A percentile compares a stretch with the other conserved stretches of the same genome.
phyloP scores from a whole-genome alignment of 2,113 vertebrate genomes.

The Salvator merianae region DNA sequence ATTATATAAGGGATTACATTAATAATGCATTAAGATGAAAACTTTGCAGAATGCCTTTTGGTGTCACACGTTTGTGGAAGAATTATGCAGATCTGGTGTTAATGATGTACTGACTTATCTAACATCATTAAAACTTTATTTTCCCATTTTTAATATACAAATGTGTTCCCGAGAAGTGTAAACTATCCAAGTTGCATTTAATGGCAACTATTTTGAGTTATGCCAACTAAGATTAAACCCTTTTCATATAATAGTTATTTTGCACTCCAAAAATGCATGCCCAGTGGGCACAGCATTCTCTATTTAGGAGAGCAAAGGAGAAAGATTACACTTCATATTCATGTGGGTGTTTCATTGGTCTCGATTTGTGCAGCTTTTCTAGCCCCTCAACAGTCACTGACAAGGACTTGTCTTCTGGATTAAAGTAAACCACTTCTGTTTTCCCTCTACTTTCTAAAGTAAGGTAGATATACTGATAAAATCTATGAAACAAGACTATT shows the following conservation, averaged over 20 bases:
- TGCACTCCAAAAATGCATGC: slow-evolving; percentile 60
- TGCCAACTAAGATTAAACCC: slow-evolving; percentile 47
- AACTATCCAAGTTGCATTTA: slow-evolving; percentile 52
- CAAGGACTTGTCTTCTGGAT: slow-evolving; percentile 67
- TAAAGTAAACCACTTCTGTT: slow-evolving; percentile 74
- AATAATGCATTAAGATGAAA: not conserved
- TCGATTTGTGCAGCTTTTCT: slow-evolving; percentile 57
- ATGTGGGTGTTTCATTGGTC: slow-evolving; percentile 55
- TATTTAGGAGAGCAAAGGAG: slow-evolving; percentile 55
- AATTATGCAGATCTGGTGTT: not conserved
- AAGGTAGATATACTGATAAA: slow-evolving; percentile 47
- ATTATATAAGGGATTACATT: not conserved
- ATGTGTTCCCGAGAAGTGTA: slow-evolving; percentile 52
- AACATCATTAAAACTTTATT: slow-evolving; percentile 70
- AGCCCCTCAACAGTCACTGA: slow-evolving; percentile 69
- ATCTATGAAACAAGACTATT: not conserved
- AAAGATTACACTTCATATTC: slow-evolving; percentile 74
- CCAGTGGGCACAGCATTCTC: slow-evolving; percentile 67
- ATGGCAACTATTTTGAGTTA: slow-evolving; percentile 54
- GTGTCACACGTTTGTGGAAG: not conserved
- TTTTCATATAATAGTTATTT: slow-evolving; percentile 47
- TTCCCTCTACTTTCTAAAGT: slow-evolving; percentile 64
- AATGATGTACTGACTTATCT: slow-evolving; percentile 41
- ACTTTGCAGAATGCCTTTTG: not conserved
- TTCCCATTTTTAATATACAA: slow-evolving; percentile 32